phyloP scores from a whole-genome alignment of 2,797 vertebrate species.

The Chromobotia macracanthus region DNA sequence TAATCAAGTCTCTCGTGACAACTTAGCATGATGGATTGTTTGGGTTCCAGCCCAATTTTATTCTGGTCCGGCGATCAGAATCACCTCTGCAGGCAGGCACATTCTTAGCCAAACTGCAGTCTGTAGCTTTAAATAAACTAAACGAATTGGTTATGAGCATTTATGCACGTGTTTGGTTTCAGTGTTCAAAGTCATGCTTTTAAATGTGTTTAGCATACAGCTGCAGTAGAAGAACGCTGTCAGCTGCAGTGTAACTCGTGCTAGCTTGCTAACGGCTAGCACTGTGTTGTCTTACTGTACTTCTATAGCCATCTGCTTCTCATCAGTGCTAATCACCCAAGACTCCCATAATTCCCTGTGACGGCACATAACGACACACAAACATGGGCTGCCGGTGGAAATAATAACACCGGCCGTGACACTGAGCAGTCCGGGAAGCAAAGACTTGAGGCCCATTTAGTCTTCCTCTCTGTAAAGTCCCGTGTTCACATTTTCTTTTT shows the following conservation, averaged over 20 bases:
- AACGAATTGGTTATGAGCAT: background rate
- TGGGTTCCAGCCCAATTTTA: slow-evolving; percentile 27
- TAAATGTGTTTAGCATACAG: slow-evolving; percentile 8
- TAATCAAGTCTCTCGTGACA: slow-evolving; percentile 39
- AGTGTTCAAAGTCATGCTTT: slow-evolving; percentile 24
- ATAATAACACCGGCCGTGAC: slow-evolving; percentile 37
- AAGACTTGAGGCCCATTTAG: slow-evolving; percentile 8
- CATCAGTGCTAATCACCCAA: slow-evolving; percentile 61
- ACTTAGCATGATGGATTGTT: slow-evolving; percentile 45
- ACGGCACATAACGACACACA: slow-evolving; percentile 55
- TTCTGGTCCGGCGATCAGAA: slow-evolving; percentile 38
- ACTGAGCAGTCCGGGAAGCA: slow-evolving; percentile 29
- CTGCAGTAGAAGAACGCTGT: slow-evolving; percentile 18
- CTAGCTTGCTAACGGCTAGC: slow-evolving; percentile 45
- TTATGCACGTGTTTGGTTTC: background rate
- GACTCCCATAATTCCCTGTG: slow-evolving; percentile 60
- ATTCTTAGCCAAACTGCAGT: background rate
- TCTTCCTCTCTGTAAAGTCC: background rate
- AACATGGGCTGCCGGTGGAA: slow-evolving; percentile 52
- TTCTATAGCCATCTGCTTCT: slow-evolving; percentile 57
- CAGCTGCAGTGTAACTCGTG: slow-evolving; percentile 12
- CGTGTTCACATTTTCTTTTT: slow-evolving; percentile 19
- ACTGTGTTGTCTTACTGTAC: slow-evolving; percentile 43
- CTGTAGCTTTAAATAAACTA: slow-evolving; percentile 3
- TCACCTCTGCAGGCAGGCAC: background rate